phyloP scores from a whole-genome alignment of 1,140 invertebrate genomes.

The Microplitis demolitor region DNA sequence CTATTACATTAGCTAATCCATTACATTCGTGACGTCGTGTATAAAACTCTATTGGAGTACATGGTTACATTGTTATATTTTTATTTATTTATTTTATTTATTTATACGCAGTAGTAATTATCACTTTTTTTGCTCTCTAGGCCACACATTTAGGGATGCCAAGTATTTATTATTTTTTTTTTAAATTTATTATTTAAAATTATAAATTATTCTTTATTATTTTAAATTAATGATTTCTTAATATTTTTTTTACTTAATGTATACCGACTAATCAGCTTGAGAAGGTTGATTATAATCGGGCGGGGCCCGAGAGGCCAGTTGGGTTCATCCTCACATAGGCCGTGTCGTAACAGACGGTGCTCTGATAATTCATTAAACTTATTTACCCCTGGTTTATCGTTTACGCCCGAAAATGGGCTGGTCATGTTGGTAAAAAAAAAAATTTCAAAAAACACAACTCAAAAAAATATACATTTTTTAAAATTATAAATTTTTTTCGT shows the following conservation, averaged over 20 bases:
- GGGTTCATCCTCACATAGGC: conserved; percentile 61
- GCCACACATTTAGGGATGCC: conserved; percentile 58
- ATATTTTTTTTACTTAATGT: conserved; percentile 14
- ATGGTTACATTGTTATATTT: conserved; percentile 59
- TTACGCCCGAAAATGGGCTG: conserved; percentile 16
- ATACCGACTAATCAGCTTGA: conserved; percentile 34
- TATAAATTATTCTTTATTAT: conserved; percentile 1
- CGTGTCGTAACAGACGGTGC: conserved; percentile 34
- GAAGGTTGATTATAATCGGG: conserved; percentile 41
- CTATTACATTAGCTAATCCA: conserved; percentile 46
- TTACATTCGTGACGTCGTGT: conserved; percentile 61
- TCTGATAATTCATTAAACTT: conserved; percentile 6
- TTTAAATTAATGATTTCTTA: conserved; percentile 5
- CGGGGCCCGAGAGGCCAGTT: conserved; percentile 58
- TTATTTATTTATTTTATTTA: conserved; percentile 38
- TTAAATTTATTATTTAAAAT: conserved; percentile 12
- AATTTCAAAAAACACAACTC: too few relatives aligned
- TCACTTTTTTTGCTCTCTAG: conserved; percentile 62
- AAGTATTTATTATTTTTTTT: conserved; percentile 42
- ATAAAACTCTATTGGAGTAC: conserved; percentile 63
- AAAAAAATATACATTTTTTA: too few relatives aligned
- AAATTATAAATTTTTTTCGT: too few relatives aligned
- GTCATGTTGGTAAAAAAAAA: conserved; percentile 27
- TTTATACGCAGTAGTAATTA: conserved; percentile 58
- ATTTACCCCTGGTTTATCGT: conserved; percentile 16